Evolutionary conservation across 2,797 vertebrate genomes (phyloP).

Genomic region (Lacerta bilineata): DNA sequence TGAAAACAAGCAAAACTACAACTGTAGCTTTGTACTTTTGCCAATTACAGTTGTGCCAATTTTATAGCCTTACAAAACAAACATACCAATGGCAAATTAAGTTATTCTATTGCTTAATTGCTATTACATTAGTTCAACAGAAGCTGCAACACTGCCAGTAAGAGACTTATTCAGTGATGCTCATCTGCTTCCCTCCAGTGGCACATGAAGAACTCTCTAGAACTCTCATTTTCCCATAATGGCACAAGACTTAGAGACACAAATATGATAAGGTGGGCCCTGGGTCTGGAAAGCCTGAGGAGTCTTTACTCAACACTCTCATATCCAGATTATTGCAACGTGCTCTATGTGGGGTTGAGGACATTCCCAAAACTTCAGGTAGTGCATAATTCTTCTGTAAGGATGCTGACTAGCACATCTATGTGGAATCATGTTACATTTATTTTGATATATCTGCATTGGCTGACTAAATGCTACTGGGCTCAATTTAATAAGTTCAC

Average conservation of each 20-base stretch:
- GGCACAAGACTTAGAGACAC: not conserved
- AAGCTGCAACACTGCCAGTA: not conserved
- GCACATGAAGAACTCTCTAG: not conserved
- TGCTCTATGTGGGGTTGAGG: too few species aligned
- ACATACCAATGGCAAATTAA: not conserved
- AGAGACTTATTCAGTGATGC: not conserved
- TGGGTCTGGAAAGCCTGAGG: not conserved
- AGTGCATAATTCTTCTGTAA: too few species aligned
- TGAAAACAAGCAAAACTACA: not conserved
- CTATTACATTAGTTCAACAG: not conserved
- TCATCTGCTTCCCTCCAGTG: not conserved
- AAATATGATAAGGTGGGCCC: not conserved
- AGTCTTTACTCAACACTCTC: too few species aligned
- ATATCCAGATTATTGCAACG: too few species aligned
- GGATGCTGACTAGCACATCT: too few species aligned
- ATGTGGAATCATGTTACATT: too few species aligned
- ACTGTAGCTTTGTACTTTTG: not conserved
- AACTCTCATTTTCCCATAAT: not conserved
- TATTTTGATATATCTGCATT: too few species aligned
- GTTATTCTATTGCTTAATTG: accelerated
- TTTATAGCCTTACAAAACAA: not conserved
- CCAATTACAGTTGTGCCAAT: not conserved
- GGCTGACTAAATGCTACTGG: too few species aligned
- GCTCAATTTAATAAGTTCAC: too few species aligned
- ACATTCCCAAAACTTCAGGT: too few species aligned